Percentiles rank a stretch among this genome's conserved stretches.
Conservation (phyloP, 2,797 vertebrate genomes). For the Molossus alvarezi region DNA sequence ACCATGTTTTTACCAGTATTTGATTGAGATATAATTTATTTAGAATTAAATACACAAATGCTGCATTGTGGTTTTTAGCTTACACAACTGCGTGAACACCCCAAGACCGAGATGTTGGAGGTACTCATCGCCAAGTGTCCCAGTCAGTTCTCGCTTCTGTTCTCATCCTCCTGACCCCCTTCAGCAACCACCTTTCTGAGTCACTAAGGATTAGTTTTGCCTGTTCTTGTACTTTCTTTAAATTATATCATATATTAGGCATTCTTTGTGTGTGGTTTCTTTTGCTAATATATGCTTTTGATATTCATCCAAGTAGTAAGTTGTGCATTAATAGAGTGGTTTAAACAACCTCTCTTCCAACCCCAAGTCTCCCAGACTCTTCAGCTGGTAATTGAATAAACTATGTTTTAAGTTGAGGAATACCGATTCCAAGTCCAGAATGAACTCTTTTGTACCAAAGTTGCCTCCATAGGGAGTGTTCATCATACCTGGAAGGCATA, state of each 20-base stretch:
- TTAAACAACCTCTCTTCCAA: not conserved
- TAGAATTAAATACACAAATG: not conserved
- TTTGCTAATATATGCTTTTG: not conserved
- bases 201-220: not conserved
- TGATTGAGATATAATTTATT: not conserved
- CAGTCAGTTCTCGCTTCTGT: not conserved
- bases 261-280: not conserved
- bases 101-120: not conserved
- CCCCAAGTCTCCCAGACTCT: not conserved
- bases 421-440: not conserved
- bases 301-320: not conserved
- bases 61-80: not conserved
- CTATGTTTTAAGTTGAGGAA: not conserved
- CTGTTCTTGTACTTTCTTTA: not conserved
- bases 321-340: not conserved
- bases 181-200: not conserved
- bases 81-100: not conserved
- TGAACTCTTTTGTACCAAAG: not conserved
- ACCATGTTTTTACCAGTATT: not conserved
- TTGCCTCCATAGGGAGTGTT: not conserved
- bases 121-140: not conserved
- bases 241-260: not conserved
- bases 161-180: accelerated
- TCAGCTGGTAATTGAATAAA: not conserved
- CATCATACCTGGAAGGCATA: not conserved